Conservation (phyloP, 2,113 vertebrate genomes). For the Siniperca knerii region DNA sequence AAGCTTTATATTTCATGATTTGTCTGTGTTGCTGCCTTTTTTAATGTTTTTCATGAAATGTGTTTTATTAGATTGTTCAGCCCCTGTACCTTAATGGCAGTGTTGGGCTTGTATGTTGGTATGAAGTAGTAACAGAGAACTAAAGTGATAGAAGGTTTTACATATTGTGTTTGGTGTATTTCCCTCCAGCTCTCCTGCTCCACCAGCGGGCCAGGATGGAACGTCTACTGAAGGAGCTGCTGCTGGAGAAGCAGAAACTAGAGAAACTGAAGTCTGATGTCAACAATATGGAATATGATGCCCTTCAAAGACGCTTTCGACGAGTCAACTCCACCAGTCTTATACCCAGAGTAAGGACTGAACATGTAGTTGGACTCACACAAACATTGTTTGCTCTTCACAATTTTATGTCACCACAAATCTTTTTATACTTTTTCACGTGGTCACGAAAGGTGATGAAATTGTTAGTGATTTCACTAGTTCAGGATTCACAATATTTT, state of each 20-base stretch:
- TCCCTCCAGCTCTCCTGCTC: conserved; percentile 91
- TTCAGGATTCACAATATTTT: not conserved
- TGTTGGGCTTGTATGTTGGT: not conserved
- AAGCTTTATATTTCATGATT: not conserved
- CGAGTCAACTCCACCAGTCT: conserved; percentile 94
- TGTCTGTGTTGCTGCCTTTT: not conserved
- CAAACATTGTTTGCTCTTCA: not conserved
- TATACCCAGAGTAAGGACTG: conserved; percentile 90
- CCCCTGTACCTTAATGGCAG: not conserved
- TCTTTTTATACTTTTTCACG: not conserved
- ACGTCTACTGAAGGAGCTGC: conserved; percentile 94
- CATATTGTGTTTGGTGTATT: not conserved
- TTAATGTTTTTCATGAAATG: not conserved
- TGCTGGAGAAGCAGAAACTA: conserved; percentile 92
- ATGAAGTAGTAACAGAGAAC: not conserved
- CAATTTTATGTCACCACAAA: not conserved
- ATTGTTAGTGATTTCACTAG: not conserved
- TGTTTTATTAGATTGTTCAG: not conserved
- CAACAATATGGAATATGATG: conserved; percentile 97
- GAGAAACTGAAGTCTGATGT: conserved; percentile 95
- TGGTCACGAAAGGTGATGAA: not conserved
- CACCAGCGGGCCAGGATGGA: conserved; percentile 99
- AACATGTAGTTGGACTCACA: not conserved
- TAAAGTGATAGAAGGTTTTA: not conserved
- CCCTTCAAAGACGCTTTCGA: conserved; percentile 95